Conservation (phyloP, 2,113 vertebrate species). For the Passerina amoena region DNA sequence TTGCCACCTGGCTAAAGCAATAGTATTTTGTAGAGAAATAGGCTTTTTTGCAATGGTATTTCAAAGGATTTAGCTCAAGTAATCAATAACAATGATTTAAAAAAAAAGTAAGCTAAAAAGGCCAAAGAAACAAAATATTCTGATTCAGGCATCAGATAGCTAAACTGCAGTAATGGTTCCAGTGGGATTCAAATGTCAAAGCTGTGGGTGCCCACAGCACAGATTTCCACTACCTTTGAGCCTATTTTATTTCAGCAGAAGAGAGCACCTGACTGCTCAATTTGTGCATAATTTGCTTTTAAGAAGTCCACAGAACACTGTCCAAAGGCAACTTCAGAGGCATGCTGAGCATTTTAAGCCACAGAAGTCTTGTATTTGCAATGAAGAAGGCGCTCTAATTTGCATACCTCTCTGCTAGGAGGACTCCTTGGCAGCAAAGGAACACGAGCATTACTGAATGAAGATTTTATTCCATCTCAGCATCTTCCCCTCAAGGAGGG, state of each 20-base stretch:
- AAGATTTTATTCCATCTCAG: neutral
- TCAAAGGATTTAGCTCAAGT: slow-evolving; percentile 8
- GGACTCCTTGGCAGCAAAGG: neutral
- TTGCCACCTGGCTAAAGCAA: neutral
- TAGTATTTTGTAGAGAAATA: slow-evolving; percentile 28
- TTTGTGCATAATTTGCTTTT: neutral
- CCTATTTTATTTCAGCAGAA: neutral
- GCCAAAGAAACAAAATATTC: slow-evolving; percentile 18
- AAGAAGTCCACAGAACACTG: neutral
- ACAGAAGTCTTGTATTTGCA: neutral
- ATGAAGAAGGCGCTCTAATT: neutral
- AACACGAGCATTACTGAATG: neutral
- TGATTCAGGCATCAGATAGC: neutral
- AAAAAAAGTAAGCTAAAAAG: neutral
- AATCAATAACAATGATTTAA: neutral
- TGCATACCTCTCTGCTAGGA: neutral
- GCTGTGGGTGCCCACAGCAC: neutral
- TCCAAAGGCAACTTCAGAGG: neutral
- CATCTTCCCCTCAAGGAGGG: neutral
- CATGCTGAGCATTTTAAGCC: neutral
- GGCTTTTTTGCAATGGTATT: neutral
- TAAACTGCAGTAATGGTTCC: neutral
- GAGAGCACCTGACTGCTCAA: neutral
- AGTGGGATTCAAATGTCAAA: neutral
- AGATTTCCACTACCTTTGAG: neutral